Percentiles rank a stretch among this genome's conserved stretches.
Conservation (phyloP, 2,113 vertebrate genomes). For the Nesogale talazaci region DNA sequence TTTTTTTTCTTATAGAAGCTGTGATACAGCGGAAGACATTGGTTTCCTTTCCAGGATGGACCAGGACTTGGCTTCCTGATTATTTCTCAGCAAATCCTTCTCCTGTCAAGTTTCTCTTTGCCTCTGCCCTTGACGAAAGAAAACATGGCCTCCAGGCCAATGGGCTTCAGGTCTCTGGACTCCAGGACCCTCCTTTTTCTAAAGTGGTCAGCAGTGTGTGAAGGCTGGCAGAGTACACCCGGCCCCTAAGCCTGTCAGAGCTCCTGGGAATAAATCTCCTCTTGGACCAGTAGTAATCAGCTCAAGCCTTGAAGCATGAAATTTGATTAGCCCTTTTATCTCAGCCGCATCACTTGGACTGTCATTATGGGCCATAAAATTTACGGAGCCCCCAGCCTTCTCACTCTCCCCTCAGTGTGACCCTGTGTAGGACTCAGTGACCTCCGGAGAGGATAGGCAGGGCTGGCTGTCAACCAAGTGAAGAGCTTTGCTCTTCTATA, state of each 20-base stretch:
- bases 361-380: conserved; percentile 70
- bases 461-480: neutral
- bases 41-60: neutral
- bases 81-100: neutral
- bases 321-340: conserved; percentile 79
- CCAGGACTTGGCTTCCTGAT: neutral
- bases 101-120: neutral
- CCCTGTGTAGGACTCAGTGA: conserved; percentile 50
- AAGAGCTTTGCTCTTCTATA: conserved; percentile 22
- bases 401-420: conserved; percentile 62
- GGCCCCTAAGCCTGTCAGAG: conserved; percentile 45
- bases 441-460: conserved; percentile 19
- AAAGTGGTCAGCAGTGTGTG: conserved; percentile 42
- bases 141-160: neutral
- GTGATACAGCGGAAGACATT: neutral
- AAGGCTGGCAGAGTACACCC: conserved; percentile 10
- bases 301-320: conserved; percentile 74
- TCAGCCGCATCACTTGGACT: conserved; percentile 58
- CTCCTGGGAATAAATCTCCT: conserved; percentile 68
- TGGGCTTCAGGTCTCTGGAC: neutral
- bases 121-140: conserved; percentile 31
- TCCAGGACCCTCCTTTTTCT: neutral
- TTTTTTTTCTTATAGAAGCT: neutral
- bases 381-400: neutral
- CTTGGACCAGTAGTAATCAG: conserved; percentile 65